Conservation (phyloP, 2,888 invertebrate species). For the Phrixothrix hirtus region DNA sequence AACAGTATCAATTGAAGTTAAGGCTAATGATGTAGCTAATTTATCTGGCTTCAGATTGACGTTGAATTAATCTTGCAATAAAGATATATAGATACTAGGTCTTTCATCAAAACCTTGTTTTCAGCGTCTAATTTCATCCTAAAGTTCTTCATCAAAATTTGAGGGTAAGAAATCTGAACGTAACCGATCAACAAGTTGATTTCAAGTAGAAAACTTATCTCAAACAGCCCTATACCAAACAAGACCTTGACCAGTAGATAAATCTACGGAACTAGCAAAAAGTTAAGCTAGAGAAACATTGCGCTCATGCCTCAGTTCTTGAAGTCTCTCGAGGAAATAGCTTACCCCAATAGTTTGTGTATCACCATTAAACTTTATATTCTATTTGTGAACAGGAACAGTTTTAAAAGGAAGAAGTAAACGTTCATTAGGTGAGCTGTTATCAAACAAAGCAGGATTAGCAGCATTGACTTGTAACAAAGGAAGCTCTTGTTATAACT, state of each 20-base stretch:
- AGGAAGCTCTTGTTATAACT: no score
- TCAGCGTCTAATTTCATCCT: slow-evolving; percentile 13
- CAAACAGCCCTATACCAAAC: slow-evolving; percentile 32
- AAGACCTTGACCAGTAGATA: slow-evolving; percentile 30
- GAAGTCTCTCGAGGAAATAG: slow-evolving; percentile 25
- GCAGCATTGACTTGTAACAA: no score
- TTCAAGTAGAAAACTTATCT: slow-evolving; percentile 13
- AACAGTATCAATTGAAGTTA: not conserved
- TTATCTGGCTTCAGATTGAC: not conserved
- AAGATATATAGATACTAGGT: slow-evolving; percentile 2
- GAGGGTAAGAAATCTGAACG: slow-evolving; percentile 17
- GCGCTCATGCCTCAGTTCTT: slow-evolving; percentile 31
- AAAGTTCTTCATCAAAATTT: slow-evolving; percentile 26
- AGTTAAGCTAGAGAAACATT: slow-evolving; percentile 24
- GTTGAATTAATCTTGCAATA: not conserved
- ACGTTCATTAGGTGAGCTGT: not conserved
- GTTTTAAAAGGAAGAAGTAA: not conserved
- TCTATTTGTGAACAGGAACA: slow-evolving; percentile 1
- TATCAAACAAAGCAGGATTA: no score
- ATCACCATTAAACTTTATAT: not conserved
- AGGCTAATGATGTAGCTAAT: not conserved
- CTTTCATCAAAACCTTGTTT: slow-evolving; percentile 22
- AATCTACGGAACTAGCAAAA: slow-evolving; percentile 26
- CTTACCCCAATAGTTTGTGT: not conserved
- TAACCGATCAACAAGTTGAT: slow-evolving; percentile 8